phyloP scores from a whole-genome alignment of 2,113 vertebrate genomes.

The Festucalex cinctus region DNA sequence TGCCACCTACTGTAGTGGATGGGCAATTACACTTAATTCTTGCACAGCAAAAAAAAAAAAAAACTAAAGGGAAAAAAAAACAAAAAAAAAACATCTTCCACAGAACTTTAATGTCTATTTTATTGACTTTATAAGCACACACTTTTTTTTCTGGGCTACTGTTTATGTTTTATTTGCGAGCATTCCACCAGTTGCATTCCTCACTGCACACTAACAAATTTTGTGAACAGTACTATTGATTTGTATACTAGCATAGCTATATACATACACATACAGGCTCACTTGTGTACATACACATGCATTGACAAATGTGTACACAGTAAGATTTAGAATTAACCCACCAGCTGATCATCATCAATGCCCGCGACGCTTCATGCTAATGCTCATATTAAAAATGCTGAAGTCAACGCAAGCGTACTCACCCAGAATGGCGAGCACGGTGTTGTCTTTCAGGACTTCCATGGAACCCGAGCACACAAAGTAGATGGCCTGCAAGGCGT shows the following conservation, averaged over 20 bases:
- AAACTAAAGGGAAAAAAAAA: too few species aligned
- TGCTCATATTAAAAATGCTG: not conserved
- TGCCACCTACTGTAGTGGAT: too few species aligned
- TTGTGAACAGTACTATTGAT: not conserved
- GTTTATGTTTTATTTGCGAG: not conserved
- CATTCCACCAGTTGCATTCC: not conserved
- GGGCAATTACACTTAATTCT: too few species aligned
- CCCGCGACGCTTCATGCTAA: not conserved
- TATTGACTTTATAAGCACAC: too few species aligned
- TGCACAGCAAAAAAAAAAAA: too few species aligned
- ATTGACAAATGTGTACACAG: not conserved
- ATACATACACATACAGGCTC: not conserved
- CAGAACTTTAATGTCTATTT: too few species aligned
- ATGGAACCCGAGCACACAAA: constrained; percentile 77
- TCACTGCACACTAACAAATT: not conserved
- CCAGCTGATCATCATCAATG: too few species aligned
- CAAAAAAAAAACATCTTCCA: too few species aligned
- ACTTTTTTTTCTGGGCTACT: too few species aligned
- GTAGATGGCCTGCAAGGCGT: constrained; percentile 77
- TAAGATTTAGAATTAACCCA: too few species aligned
- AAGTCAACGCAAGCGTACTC: not conserved
- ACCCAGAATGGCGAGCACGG: constrained; percentile 75
- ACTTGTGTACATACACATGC: not conserved
- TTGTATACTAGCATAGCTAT: not conserved
- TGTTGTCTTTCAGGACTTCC: constrained; percentile 77